Evolutionary conservation across 2,797 vertebrate species (phyloP).

Genomic region (Pantherophis vulpinus): DNA sequence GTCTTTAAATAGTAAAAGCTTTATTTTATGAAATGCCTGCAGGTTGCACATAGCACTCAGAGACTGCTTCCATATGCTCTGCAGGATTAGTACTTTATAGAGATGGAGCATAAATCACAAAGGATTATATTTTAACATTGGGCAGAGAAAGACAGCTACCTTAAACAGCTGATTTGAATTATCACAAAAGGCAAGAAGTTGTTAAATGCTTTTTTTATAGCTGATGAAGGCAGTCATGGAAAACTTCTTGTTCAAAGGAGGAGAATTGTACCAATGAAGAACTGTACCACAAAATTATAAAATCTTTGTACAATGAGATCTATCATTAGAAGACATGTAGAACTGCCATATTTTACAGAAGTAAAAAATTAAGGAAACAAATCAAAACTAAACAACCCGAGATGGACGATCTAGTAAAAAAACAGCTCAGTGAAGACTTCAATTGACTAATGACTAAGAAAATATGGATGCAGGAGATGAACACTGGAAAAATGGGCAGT

Average conservation of each 20-base stretch:
- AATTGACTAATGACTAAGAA: neutral
- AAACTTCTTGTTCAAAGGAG: neutral
- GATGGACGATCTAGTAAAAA: neutral
- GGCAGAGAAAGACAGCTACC: neutral
- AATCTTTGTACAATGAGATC: neutral
- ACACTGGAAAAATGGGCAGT: neutral
- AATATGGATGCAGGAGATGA: neutral
- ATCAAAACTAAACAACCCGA: neutral
- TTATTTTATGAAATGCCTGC: neutral
- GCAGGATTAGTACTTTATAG: neutral
- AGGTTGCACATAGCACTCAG: neutral
- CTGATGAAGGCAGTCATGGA: neutral
- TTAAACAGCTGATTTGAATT: neutral
- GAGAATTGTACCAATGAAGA: neutral
- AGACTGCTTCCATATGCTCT: neutral
- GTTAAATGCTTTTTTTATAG: neutral
- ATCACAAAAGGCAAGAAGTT: neutral
- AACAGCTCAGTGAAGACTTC: neutral
- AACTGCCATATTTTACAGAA: neutral
- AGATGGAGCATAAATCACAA: neutral
- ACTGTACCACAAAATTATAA: neutral
- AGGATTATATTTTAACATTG: neutral
- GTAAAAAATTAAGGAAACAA: neutral
- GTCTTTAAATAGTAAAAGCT: conserved; percentile 42
- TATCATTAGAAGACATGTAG: neutral